These are phyloP conservation scores for Choloepus didactylus DNA, from an alignment of 2,797 vertebrate genomes.

Conservation along the genomic window DNA sequence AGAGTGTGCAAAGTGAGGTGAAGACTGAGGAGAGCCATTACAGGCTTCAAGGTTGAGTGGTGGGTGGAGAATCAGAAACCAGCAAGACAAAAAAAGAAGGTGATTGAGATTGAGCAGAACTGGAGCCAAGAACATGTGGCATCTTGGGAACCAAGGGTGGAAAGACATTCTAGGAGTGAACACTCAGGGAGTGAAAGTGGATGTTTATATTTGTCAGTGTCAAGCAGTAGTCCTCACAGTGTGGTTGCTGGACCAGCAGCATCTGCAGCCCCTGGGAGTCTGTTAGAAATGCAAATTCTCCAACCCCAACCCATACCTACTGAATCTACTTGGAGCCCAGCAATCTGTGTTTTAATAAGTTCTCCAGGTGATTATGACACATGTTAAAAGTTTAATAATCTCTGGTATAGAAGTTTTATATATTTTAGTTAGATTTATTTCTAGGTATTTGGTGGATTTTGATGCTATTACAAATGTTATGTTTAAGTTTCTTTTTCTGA, in stretches of 20 bases:
- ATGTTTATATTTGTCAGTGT: not conserved
- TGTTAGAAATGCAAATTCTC: not conserved
- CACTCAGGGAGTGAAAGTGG: not conserved
- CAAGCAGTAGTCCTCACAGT: not conserved
- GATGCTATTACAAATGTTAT: not conserved
- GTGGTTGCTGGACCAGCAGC: not conserved
- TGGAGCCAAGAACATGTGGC: not conserved
- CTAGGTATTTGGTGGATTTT: not conserved
- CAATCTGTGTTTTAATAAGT: not conserved
- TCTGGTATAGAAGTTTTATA: not conserved
- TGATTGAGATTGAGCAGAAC: not conserved
- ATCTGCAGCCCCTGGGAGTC: not conserved
- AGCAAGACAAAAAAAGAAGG: not conserved
- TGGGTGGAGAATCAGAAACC: not conserved
- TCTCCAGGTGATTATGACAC: not conserved
- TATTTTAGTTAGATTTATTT: constrained; percentile 34
- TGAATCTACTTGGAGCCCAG: not conserved
- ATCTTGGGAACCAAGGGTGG: not conserved
- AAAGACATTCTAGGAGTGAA: not conserved
- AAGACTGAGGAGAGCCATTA: not conserved
- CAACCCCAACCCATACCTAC: not conserved
- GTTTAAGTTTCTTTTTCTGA: constrained; percentile 24
- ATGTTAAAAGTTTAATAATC: not conserved
- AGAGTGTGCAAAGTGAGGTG: not conserved
- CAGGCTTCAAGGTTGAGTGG: not conserved